These are phyloP conservation scores for Pelobates fuscus DNA, from an alignment of 2,113 vertebrate species.

Conservation along the genomic window DNA sequence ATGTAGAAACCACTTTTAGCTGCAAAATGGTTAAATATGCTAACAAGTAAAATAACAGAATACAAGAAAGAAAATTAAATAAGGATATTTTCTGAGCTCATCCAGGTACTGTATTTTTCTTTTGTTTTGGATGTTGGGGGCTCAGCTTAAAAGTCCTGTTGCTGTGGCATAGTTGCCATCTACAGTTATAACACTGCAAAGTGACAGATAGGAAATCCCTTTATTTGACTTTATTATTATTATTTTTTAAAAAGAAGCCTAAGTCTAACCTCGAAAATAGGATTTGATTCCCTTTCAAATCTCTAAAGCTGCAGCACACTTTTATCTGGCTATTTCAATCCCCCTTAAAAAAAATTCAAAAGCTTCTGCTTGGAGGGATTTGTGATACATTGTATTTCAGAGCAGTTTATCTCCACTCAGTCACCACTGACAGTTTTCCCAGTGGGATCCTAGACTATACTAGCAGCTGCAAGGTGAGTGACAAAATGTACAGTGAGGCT, in stretches of 20 bases:
- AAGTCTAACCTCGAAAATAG: conserved; percentile 55
- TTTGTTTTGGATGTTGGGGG: conserved; percentile 8
- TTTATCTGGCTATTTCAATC: no score
- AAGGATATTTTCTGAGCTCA: not conserved
- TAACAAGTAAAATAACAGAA: no score
- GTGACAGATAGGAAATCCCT: conserved; percentile 58
- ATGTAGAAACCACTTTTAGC: no score
- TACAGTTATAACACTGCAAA: conserved; percentile 56
- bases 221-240: conserved; percentile 44
- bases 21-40: no score
- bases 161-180: conserved; percentile 8
- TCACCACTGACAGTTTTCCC: conserved; percentile 19
- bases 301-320: no score
- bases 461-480: not conserved
- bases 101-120: conserved; percentile 28
- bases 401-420: conserved; percentile 49
- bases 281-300: conserved; percentile 22
- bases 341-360: no score
- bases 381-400: conserved; percentile 54
- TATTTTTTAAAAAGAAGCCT: conserved; percentile 44
- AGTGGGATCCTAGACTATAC: conserved; percentile 17
- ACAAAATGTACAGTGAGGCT: conserved; percentile 11
- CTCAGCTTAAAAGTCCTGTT: conserved; percentile 19
- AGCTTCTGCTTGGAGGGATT: conserved; percentile 46
- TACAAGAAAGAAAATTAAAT: conserved; percentile 39